Base-by-base conservation (phyloP, 1,140 invertebrate genomes). In the Trichoplusia ni region DNA sequence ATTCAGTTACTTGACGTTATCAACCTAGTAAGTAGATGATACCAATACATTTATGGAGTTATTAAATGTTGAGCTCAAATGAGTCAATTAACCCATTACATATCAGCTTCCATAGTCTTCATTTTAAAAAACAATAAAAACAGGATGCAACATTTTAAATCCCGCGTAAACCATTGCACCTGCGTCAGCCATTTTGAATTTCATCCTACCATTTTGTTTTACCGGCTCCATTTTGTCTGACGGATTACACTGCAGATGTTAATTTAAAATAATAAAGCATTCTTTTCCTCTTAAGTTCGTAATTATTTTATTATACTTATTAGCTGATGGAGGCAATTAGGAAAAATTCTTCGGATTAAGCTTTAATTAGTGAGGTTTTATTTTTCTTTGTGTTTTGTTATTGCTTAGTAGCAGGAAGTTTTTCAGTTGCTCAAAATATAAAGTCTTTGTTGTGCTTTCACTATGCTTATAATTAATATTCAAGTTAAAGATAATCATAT, bases 211-310 rank as follows among this genome's bases (percentile, higher is more conserved):
- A 79, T 77, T 73, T 77, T 79, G 69, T 73, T 64, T 71, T 60
- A 53, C 58, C 59, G 53, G 27, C 60, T n/a, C n/a, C n/a, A n/a
- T n/a, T n/a, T n/a, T n/a, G 64, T 60, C 75, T 85, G 84, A 87
- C 77, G 84, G 82, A 87, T 85, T 85, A 87, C 75, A 61, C 62
- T 42, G 66, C 51, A 73, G 69, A 71, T 81, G 77, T 80, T 75
- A 79, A 81, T 81, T 79, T 73, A 59, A 62, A 64, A 78, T 77
- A 83, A 81, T 83, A 83, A 85, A 87, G 71, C 74, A 85, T 83
- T 79, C 54, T 60, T 47, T 81, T 71, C 71, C 70, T 76, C 71
- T 70, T 66, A 73, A 76, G 33, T 64, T 71, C 64, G 67, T 78
- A 81, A 84, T 79, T 83, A 79, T 86, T 65, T 65, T 79, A 82